Conservation (phyloP, 2,797 vertebrate genomes). For the Sardinella longiceps region DNA sequence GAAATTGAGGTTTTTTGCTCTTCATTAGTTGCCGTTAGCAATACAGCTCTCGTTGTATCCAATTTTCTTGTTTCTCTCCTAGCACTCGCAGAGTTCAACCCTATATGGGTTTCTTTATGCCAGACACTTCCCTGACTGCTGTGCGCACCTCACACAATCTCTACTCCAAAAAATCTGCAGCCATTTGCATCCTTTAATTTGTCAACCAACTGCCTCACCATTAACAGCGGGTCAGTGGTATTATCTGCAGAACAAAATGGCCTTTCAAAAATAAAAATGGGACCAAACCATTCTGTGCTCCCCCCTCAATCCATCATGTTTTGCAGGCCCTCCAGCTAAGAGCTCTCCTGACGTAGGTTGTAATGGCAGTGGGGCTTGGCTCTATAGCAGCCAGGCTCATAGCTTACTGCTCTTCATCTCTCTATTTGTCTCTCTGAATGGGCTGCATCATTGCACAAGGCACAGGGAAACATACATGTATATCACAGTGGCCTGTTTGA, state of each 20-base stretch:
- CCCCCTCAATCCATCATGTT: neutral
- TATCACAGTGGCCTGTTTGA: slow-evolving; percentile 1
- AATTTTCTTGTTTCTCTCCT: too few relatives aligned
- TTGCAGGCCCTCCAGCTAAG: neutral
- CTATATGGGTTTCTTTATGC: too few relatives aligned
- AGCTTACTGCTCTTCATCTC: neutral
- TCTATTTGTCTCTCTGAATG: neutral
- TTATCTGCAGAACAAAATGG: neutral
- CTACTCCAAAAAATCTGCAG: neutral
- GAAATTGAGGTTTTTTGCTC: too few relatives aligned
- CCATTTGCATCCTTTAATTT: neutral
- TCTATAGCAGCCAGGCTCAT: neutral
- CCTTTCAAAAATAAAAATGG: neutral
- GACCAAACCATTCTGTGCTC: neutral
- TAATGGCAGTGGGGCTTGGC: neutral
- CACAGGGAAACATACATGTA: neutral
- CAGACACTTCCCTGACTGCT: neutral
- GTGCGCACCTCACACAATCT: neutral
- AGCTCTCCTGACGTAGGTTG: neutral
- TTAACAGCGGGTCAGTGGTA: neutral
- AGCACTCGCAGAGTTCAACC: neutral
- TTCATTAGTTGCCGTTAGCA: too few relatives aligned
- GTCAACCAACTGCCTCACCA: neutral
- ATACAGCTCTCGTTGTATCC: too few relatives aligned
- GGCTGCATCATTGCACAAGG: neutral